Evolutionary conservation across 2,113 vertebrate genomes (phyloP).

Genomic region (Hemiprocne comata): DNA sequence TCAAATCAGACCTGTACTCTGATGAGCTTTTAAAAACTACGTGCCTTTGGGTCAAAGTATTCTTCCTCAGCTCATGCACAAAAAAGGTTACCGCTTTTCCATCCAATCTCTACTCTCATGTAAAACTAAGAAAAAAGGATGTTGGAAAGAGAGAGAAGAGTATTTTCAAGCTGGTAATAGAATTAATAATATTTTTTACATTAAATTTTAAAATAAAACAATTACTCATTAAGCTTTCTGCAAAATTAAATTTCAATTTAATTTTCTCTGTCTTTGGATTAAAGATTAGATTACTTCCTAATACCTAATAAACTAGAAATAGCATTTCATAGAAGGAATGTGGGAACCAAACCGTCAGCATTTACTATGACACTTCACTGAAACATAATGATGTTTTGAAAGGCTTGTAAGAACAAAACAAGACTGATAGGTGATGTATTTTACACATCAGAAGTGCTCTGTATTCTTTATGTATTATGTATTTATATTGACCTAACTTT

Average conservation of each 20-base stretch:
- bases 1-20: not conserved
- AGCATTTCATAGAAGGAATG: not conserved
- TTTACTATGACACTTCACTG: not conserved
- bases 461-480: not conserved
- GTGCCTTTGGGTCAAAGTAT: not conserved
- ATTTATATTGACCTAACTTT: not conserved
- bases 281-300: not conserved
- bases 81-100: not conserved
- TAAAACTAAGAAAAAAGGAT: not conserved
- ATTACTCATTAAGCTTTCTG: not conserved
- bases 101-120: not conserved
- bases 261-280: not conserved
- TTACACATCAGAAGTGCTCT: not conserved
- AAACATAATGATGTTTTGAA: not conserved
- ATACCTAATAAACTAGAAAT: not conserved
- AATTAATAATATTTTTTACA: not conserved
- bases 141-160: not conserved
- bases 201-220: not conserved
- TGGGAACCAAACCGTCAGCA: not conserved
- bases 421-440: not conserved
- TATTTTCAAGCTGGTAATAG: not conserved
- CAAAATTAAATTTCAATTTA: not conserved
- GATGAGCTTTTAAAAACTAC: not conserved
- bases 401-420: not conserved
- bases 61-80: not conserved